Base-by-base conservation (phyloP, 2,113 vertebrate species). In the Rousettus leschenaultii region DNA sequence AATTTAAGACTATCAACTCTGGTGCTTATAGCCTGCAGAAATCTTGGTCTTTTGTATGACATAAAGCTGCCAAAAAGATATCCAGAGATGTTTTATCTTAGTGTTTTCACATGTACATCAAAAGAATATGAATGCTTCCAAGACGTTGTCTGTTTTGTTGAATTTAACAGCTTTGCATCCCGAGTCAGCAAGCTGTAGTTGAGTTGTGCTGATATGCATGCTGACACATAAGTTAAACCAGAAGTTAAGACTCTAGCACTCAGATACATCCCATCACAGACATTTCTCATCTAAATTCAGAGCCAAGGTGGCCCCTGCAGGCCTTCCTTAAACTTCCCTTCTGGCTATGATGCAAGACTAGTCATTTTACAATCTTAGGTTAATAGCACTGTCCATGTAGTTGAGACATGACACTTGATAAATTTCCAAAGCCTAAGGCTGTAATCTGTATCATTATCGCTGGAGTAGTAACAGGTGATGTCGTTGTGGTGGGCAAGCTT, bases 111-210 rank as follows among this genome's bases (percentile, higher is more conserved):
- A 90, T 57, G 38, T 65, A 89, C 80, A 71, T 75, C 75, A 86
- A 96, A 95, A 68, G 70, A 75, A 70, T 90, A 79, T n/a, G 70
- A 92, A 95, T 92, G 77, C 21, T 94, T 96, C 75, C 45, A 95
- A 97, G 94, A 94, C 94, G 91, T 88, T 94, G 59, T 55, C 66
- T 97, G 75, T 91, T 96, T 71, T 57, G 48, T 33, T 89, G 80
- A 85, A 68, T 96, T 95, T 94, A 85, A 84, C 94, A 98, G 94
- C 77, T 92, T 73, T 82, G 75, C 78, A 85, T 86, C 38, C 59
- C 15, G 3, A 53, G 59, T 83, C 65, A 92, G 89, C 93, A 94
- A 93, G 83, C 93, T 78, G 65, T 68, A 82, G 28, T 51, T 21
- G 82, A 65, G 26, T n/a, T 38, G 68, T 45, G 43, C 51, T 26